Evolutionary conservation across 2,113 vertebrate genomes (phyloP), one percentile per base, ranked within the genome.

Genomic region (Empidonax alnorum): DNA sequence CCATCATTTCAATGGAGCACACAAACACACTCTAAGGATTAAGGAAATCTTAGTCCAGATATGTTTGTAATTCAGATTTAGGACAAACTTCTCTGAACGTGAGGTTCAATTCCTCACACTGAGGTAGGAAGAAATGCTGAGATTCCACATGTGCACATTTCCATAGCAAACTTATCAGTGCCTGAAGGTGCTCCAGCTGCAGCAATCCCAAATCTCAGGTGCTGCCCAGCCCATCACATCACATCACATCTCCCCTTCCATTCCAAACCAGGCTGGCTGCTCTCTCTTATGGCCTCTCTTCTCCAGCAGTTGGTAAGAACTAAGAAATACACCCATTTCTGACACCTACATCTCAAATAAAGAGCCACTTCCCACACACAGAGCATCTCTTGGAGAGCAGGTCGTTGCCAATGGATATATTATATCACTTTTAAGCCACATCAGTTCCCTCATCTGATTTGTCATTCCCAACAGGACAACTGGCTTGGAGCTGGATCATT

Each of bases 331-430:
- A 27, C 4, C 5, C 12, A 4, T 53, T 55, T 53, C 59, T 53
- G n/a, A 24, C 39, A 21, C 12, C 9, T 10, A 21, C 7, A 7
- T 9, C 58, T 55, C 37, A 88, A 61, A 39, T 5, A 67, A 56
- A 80, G n/a, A 68, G 31, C 37, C 8, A 10, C 4, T 39, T 63
- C 24, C 21, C n/a, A 25, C 42, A 33, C 0, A 0, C 0, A 19
- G 14, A 71, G 27, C 41, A 74, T 55, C 33, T 82, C 44, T 30
- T 85, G 49, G 31, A 53, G 58, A 46, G 14, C 62, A 77, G 56
- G 21, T 2, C 3, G n/a, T 33, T 42, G 17, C 27, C 25, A 68
- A 53, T 2, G n/a, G 55, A 21, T 44, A 16, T 35, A 33, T 27
- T 10, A 17, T 9, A 10, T 22, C 22, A 63, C 7, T 33, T 77